Evolutionary conservation across 2,113 vertebrate species (phyloP).

Genomic region (Scopus umbretta): DNA sequence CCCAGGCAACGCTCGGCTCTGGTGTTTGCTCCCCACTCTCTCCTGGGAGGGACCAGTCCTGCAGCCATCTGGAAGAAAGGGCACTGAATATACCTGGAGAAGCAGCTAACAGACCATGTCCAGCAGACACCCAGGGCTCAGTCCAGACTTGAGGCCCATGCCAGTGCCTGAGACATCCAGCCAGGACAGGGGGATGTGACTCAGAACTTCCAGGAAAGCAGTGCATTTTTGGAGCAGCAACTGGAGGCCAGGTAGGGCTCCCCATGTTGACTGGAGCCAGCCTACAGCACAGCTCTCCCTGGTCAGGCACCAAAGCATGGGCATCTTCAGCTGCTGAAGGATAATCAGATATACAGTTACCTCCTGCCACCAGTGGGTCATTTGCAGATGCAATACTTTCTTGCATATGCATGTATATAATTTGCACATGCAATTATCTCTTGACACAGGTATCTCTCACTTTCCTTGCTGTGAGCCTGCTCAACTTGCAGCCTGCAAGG

Average conservation of each 20-base stretch:
- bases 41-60: background rate
- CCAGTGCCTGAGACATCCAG: accelerated
- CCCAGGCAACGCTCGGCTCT: background rate
- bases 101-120: background rate
- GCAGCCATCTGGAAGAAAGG: background rate
- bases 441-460: background rate
- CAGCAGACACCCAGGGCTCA: background rate
- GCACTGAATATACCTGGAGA: background rate
- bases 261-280: background rate
- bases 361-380: background rate
- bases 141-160: accelerated
- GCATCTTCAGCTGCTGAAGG: background rate
- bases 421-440: background rate
- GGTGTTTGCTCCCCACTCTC: background rate
- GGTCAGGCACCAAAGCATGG: background rate
- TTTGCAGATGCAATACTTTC: background rate
- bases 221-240: background rate
- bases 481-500: background rate
- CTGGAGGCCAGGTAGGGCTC: background rate
- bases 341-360: background rate
- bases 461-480: background rate
- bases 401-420: accelerated
- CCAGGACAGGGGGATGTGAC: too few species aligned
- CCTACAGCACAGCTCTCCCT: background rate
- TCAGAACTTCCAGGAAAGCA: background rate